Conservation (phyloP, 2,113 vertebrate species). For the Nesoenas mayeri region DNA sequence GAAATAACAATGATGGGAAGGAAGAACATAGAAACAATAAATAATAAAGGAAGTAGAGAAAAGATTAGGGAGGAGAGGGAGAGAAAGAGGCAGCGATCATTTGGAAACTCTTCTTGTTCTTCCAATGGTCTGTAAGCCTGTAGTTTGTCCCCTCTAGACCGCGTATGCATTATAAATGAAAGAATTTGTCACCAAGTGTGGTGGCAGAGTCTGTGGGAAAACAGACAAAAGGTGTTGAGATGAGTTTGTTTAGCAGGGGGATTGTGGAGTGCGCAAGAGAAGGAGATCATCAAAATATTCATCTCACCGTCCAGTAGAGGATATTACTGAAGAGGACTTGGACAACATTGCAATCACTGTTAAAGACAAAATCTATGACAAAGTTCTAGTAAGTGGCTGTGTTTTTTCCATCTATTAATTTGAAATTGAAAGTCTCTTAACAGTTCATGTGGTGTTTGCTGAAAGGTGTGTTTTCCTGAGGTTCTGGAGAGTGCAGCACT, state of each 20-base stretch:
- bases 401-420: background rate
- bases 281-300: slow-evolving; percentile 65
- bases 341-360: slow-evolving; percentile 87
- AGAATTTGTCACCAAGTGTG: background rate
- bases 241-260: slow-evolving; percentile 65
- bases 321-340: slow-evolving; percentile 91
- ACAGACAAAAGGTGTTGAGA: slow-evolving; percentile 24
- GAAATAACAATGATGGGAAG: background rate
- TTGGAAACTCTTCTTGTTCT: background rate
- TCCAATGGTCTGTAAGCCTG: background rate
- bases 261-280: slow-evolving; percentile 57
- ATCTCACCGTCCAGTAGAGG: slow-evolving; percentile 80
- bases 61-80: background rate
- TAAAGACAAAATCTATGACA: slow-evolving; percentile 95
- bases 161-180: background rate
- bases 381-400: slow-evolving; percentile 82
- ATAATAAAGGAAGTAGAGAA: background rate
- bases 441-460: background rate
- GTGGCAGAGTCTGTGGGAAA: background rate
- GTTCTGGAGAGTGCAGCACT: background rate
- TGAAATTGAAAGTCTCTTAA: background rate
- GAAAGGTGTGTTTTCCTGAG: background rate
- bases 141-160: background rate
- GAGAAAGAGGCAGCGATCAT: background rate
- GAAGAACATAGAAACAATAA: background rate